phyloP scores from a whole-genome alignment of 2,888 invertebrate species.

The Dusona sp. region DNA sequence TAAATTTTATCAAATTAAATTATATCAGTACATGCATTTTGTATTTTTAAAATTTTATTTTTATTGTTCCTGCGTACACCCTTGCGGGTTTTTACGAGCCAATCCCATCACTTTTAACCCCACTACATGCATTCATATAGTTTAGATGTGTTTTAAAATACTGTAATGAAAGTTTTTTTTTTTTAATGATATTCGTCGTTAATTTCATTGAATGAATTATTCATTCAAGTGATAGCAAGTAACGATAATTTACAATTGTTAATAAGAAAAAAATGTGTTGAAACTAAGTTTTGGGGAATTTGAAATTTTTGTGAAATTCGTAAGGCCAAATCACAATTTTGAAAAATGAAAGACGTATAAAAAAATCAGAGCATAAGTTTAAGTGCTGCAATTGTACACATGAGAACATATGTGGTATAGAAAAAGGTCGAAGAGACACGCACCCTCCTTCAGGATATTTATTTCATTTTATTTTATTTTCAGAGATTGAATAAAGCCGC shows the following conservation, averaged over 20 bases:
- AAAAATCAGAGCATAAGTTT: constrained; percentile 4
- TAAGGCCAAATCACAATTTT: not conserved
- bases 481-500: constrained; percentile 21
- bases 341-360: not conserved
- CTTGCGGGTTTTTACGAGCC: too few relatives aligned
- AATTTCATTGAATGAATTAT: too few relatives aligned
- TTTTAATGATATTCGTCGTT: too few relatives aligned
- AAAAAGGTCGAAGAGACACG: constrained; percentile 19
- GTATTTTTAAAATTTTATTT: too few relatives aligned
- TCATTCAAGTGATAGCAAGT: too few relatives aligned
- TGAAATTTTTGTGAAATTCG: not conserved
- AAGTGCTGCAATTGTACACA: constrained; percentile 2
- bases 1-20: too few relatives aligned
- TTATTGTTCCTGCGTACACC: too few relatives aligned
- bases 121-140: too few relatives aligned
- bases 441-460: constrained; percentile 30
- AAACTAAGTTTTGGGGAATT: not conserved
- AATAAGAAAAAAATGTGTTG: not conserved
- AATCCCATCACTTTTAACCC: too few relatives aligned
- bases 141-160: too few relatives aligned
- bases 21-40: too few relatives aligned
- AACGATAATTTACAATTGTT: not conserved
- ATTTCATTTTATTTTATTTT: constrained; percentile 18
- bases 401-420: constrained; percentile 29
- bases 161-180: too few relatives aligned